Base-by-base conservation (phyloP, 2,888 invertebrate genomes). In the Epirrhoe alternata region DNA sequence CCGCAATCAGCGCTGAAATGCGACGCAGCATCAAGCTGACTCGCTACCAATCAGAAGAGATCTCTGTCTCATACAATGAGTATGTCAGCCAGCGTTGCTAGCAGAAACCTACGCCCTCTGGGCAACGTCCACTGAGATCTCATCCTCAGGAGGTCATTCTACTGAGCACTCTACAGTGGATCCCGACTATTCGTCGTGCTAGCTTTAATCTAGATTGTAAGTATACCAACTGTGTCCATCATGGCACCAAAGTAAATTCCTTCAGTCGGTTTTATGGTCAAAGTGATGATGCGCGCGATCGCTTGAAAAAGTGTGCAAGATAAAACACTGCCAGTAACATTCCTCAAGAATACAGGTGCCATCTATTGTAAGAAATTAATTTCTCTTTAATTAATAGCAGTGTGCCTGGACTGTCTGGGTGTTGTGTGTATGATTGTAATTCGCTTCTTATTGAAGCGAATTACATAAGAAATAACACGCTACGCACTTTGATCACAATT, bases 31-130 rank as follows among this genome's bases (percentile, higher is more conserved):
- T 99, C 86, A 98, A 98, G 91, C 94, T 99, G 81, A 99, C 98
- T 61, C 97, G 99, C 77, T 99, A 99, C 92, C 98, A 98, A 88
- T 98, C 98, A 79, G 99, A 99, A 91, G 98, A 98, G 94, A 95
- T 99, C 68, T 97, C 97, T 51, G 97, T 97, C 81, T 95, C 96
- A 73, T 98, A 98, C 94, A 95, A 95, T 83, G 97, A 98, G 77
- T 98, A 98, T 88, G 94, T 96, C 87, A 95, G 92, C 84, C 95
- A 95, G 82, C 94, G 95, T 77, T 96, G 96, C 96, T 96, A 96
- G 96, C 96, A 95, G 92, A 88, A 93, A 94, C 94, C 94, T 92
- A 92, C 17, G 85, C 77, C 81, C 64, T 54, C 58, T 42, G 68
- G 68, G 68, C 67, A 51, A 16, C 10, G n/a, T 58, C 64, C 61